These are phyloP conservation scores for Tholera decimalis DNA, from an alignment of 2,888 invertebrate species.

Conservation along the genomic window DNA sequence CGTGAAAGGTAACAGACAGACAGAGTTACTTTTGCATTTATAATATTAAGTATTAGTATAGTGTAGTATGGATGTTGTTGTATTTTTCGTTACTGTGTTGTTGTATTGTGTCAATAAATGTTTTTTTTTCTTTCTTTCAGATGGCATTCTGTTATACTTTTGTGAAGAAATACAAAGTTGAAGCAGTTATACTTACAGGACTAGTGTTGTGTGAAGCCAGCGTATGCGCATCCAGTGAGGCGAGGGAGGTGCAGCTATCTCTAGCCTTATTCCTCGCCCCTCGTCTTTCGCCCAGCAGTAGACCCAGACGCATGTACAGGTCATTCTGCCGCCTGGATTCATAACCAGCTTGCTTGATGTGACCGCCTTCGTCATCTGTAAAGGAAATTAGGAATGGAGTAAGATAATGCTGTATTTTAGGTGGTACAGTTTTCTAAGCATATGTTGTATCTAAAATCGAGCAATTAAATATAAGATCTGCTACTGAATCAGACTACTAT, in stretches of 20 bases:
- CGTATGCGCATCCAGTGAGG: slow-evolving; percentile 92
- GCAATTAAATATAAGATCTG: too few species aligned
- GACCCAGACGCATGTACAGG: slow-evolving; percentile 95
- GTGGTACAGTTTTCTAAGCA: neutral
- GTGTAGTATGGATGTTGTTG: too few species aligned
- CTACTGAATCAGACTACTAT: too few species aligned
- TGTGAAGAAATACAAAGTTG: too few species aligned
- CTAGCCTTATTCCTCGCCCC: slow-evolving; percentile 87
- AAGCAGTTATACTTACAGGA: slow-evolving; percentile 92
- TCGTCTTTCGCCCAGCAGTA: slow-evolving; percentile 94
- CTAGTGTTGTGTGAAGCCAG: slow-evolving; percentile 96
- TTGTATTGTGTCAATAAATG: too few species aligned
- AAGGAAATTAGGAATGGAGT: slow-evolving; percentile 41
- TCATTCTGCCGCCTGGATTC: slow-evolving; percentile 92
- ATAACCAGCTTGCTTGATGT: slow-evolving; percentile 92
- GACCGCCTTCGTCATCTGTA: slow-evolving; percentile 94
- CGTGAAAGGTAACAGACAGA: too few species aligned
- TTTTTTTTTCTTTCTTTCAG: too few species aligned
- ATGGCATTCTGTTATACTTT: too few species aligned
- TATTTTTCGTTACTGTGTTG: too few species aligned
- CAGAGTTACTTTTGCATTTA: too few species aligned
- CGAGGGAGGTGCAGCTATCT: slow-evolving; percentile 90
- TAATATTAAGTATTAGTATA: too few species aligned
- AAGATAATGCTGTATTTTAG: neutral
- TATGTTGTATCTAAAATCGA: too few species aligned